A percentile compares a stretch with the other conserved stretches of the same genome.
phyloP scores from a whole-genome alignment of 2,888 invertebrate genomes.

The Synanthedon tipuliformis region DNA sequence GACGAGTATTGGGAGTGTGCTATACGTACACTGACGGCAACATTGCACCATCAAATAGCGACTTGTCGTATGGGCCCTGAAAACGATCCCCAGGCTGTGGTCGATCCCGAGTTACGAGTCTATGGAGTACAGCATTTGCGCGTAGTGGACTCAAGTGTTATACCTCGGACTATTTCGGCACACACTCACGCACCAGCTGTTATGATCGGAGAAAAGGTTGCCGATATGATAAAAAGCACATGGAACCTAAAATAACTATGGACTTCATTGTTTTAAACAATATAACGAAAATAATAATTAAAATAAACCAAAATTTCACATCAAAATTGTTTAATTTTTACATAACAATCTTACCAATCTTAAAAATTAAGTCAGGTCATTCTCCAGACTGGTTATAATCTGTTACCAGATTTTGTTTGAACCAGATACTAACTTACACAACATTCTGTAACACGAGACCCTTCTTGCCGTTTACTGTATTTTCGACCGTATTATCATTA shows the following conservation, averaged over 20 bases:
- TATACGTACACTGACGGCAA: constrained; percentile 69
- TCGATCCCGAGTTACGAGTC: constrained; percentile 69
- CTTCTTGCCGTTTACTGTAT: neutral
- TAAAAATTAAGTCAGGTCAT: no score
- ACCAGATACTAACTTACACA: no score
- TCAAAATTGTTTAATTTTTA: no score
- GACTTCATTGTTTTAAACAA: no score
- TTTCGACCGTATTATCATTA: neutral
- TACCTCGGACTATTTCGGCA: constrained; percentile 64
- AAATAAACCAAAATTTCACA: no score
- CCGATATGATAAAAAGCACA: constrained; percentile 64
- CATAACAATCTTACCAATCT: no score
- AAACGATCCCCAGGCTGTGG: constrained; percentile 71
- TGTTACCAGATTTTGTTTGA: no score
- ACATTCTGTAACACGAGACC: no score
- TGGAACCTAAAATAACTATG: constrained; percentile 26
- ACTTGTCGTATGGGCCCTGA: constrained; percentile 76
- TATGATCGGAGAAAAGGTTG: constrained; percentile 70
- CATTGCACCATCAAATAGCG: constrained; percentile 75
- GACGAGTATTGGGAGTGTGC: constrained; percentile 77
- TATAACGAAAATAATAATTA: no score
- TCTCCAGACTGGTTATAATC: no score
- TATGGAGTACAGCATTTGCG: constrained; percentile 56
- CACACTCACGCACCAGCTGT: constrained; percentile 69
- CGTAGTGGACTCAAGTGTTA: constrained; percentile 68